Evolutionary conservation across 92 coral and sea anemone species (phyloP), one percentile per base, ranked within the genome.

Genomic region (Phymanthus crucifer): DNA sequence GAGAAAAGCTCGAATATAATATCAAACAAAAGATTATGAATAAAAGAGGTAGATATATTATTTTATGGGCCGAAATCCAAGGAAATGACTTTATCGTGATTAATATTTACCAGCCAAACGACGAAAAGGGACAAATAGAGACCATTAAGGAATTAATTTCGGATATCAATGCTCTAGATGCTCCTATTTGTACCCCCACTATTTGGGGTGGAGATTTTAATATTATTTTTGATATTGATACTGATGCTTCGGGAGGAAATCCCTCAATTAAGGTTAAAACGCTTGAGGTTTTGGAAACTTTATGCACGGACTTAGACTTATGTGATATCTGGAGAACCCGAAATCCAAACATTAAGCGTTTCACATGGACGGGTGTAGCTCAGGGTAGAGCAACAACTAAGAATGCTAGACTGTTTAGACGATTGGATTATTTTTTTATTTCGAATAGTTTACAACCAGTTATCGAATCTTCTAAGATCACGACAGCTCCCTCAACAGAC

Each of bases 401-500:
- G 21, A 52, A 24, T 4, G 21, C 33, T 29, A 31, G 48, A 24
- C 76, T 71, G 3, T 45, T 37, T 35, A 40, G 80, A 48, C 73
- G 78, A 71, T 37, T 81, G 32, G 71, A 81, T 45, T 45, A 52
- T 56, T 71, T 66, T 66, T 64, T 81, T 24, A 43, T 77, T 26
- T 82, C 86, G 0, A 61, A 58, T 58, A 8, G 32, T 27, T 69
- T 82, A 40, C 80, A 82, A 46, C 47, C 78, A 18, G 27, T 43
- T 37, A 71, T 73, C 8, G 47, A 46, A n/a, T 31, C 29, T 26
- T 17, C 46, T 34, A 75, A 80, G 17, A 70, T 80, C 14, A 47
- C 71, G 19, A n/a, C 80, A 14, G 78, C 75, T 32, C 80, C 73
- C 2, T 57, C 80, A 32, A 65, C 86, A 23, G 80, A 74, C 67